Base-by-base conservation (phyloP, 2,888 invertebrate species). In the Tetranychus piercei region DNA sequence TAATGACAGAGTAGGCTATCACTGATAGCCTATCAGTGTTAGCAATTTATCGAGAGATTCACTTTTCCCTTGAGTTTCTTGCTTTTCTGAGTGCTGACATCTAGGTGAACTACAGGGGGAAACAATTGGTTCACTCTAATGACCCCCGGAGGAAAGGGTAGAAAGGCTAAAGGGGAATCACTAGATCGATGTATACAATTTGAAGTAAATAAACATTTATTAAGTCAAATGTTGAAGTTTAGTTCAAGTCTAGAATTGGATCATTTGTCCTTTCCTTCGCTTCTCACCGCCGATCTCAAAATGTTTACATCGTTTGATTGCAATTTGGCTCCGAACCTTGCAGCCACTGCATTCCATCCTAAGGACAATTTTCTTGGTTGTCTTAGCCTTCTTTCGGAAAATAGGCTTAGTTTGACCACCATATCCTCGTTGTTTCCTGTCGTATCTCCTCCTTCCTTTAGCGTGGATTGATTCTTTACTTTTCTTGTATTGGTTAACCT, bases 321-420 rank as follows among this genome's bases (percentile, higher is more conserved):
- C 90, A 74, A 95, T 88, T 84, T 97, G 96, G 84, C 96, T 95
- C 81, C 95, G 89, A 85, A 90, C 94, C 83, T 99, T 99, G 87
- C 99, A 99, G 82, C 94, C 93, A 0, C 92, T 89, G 82, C 99
- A 99, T 85, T 99, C 99, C 90, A 99, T 92, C 85, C 97, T 91
- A 81, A 99, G 86, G 75, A 99, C 97, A 85, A 99, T 97, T 86
- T 99, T 99, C 87, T 99, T 99, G 78, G 99, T 99, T 76, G 99
- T 99, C 87, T 99, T 99, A 74, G 99, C 99, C 92, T 99, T 99
- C 87, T 99, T 97, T 82, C 95, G 90, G 89, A 99, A 99, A 85
- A 99, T 96, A 81, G 97, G 97, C 84, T 99, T 99, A 45, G 97
- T 96, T 84, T 99, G 99, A 83, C 99, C 99, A 86, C 99, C 99